Percentiles rank a stretch among this genome's conserved stretches.
Evolutionary conservation across 2,797 vertebrate genomes (phyloP).

Genomic region (Thalassophryne amazonica): DNA sequence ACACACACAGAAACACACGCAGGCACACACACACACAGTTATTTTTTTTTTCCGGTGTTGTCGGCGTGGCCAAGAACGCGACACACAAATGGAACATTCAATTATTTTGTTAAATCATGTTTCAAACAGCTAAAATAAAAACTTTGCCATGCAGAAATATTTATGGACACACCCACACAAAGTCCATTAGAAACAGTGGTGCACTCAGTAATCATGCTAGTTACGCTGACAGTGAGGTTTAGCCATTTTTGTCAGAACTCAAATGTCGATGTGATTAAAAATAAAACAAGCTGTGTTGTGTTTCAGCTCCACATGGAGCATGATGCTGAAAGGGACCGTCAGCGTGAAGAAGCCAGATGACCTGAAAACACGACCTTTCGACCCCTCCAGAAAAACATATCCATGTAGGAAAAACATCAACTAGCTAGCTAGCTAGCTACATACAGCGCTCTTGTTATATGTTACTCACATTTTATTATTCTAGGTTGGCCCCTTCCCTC

Average conservation of each 20-base stretch:
- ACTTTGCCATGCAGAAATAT: too few species aligned
- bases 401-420: slow-evolving; percentile 62
- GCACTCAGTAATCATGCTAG: background rate
- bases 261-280: background rate
- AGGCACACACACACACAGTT: too few species aligned
- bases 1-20: too few species aligned
- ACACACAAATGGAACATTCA: too few species aligned
- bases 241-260: background rate
- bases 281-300: background rate
- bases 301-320: slow-evolving; percentile 49
- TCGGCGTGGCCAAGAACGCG: too few species aligned
- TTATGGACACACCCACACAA: too few species aligned
- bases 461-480: background rate
- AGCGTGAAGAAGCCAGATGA: slow-evolving; percentile 63
- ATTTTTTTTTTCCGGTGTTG: too few species aligned
- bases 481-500: slow-evolving; percentile 79
- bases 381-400: slow-evolving; percentile 75
- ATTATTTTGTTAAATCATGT: too few species aligned
- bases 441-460: background rate
- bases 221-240: background rate
- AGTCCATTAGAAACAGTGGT: too few species aligned
- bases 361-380: slow-evolving; percentile 60
- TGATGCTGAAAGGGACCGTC: slow-evolving; percentile 45
- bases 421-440: background rate
- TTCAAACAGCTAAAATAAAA: too few species aligned